phyloP scores from a whole-genome alignment of 2,797 vertebrate species.

The Xiphophorus birchmanni region DNA sequence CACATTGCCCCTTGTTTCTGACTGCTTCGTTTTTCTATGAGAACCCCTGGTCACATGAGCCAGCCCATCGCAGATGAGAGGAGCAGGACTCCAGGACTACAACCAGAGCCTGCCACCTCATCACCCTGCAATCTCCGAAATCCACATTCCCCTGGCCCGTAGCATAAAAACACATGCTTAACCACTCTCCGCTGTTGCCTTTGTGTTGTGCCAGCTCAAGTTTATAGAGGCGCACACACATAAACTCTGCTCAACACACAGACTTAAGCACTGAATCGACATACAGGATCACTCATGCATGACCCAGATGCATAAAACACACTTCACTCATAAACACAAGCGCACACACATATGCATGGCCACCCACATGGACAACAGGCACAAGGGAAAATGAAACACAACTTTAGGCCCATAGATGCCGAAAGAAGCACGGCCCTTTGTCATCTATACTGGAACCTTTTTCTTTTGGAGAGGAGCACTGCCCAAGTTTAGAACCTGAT shows the following conservation, averaged over 20 bases:
- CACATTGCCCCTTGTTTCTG: conserved; percentile 70
- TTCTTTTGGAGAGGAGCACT: conserved; percentile 37
- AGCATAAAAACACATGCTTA: conserved; percentile 48
- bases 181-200: conserved; percentile 45
- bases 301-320: conserved; percentile 39
- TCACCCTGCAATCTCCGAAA: conserved; percentile 12
- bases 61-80: conserved; percentile 42
- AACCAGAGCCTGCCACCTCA: neutral
- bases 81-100: conserved; percentile 6
- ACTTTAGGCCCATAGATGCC: conserved; percentile 50
- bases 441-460: conserved; percentile 55
- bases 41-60: conserved; percentile 75
- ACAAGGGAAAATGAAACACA: conserved; percentile 66
- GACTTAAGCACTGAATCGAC: conserved; percentile 33
- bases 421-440: conserved; percentile 67
- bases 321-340: conserved; percentile 27
- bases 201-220: conserved; percentile 53
- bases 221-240: conserved; percentile 28
- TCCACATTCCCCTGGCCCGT: conserved; percentile 34
- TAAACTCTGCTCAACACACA: conserved; percentile 12
- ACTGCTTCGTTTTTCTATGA: conserved; percentile 65
- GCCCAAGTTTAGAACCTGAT: conserved; percentile 53
- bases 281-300: conserved; percentile 42
- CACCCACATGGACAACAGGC: conserved; percentile 75
- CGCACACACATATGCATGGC: conserved; percentile 43